Percentiles rank a stretch among this genome's conserved stretches.
Conservation (phyloP, 2,888 invertebrate genomes). For the Tortrix viridana region DNA sequence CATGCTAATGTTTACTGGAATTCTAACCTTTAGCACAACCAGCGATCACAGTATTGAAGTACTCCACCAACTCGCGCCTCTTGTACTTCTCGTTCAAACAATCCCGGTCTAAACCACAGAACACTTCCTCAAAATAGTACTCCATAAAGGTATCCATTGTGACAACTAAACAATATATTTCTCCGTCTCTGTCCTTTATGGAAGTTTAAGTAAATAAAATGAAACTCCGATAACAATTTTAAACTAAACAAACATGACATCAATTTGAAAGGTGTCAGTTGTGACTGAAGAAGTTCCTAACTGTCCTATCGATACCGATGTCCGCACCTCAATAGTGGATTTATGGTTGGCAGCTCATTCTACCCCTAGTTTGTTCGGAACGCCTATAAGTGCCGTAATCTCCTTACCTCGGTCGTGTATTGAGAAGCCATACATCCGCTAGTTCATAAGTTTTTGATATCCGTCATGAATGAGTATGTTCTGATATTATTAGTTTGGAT, state of each 20-base stretch:
- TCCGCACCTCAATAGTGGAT: slow-evolving; percentile 48
- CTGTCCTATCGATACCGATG: slow-evolving; percentile 20
- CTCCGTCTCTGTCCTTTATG: too few species aligned
- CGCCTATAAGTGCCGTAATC: slow-evolving; percentile 69
- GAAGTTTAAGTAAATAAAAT: too few species aligned
- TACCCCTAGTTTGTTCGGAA: slow-evolving; percentile 51
- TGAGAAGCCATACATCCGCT: slow-evolving; percentile 60
- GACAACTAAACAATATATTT: background rate
- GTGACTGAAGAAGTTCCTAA: slow-evolving; percentile 3
- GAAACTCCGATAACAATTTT: background rate
- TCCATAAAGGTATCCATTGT: slow-evolving; percentile 91
- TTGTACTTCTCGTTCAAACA: slow-evolving; percentile 89
- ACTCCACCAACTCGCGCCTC: slow-evolving; percentile 89
- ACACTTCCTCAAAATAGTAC: slow-evolving; percentile 91
- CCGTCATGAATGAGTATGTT: background rate
- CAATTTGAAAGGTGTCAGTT: slow-evolving; percentile 1
- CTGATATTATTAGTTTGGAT: background rate
- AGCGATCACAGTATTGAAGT: slow-evolving; percentile 90
- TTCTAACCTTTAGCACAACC: slow-evolving; percentile 86
- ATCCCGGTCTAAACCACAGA: slow-evolving; percentile 88
- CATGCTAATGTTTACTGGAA: too few species aligned
- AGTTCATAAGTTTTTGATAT: slow-evolving; percentile 21
- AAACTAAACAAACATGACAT: background rate
- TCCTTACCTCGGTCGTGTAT: slow-evolving; percentile 57
- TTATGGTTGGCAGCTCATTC: slow-evolving; percentile 52